phyloP scores from a whole-genome alignment of 2,113 vertebrate species.

The Saimiri boliviensis region DNA sequence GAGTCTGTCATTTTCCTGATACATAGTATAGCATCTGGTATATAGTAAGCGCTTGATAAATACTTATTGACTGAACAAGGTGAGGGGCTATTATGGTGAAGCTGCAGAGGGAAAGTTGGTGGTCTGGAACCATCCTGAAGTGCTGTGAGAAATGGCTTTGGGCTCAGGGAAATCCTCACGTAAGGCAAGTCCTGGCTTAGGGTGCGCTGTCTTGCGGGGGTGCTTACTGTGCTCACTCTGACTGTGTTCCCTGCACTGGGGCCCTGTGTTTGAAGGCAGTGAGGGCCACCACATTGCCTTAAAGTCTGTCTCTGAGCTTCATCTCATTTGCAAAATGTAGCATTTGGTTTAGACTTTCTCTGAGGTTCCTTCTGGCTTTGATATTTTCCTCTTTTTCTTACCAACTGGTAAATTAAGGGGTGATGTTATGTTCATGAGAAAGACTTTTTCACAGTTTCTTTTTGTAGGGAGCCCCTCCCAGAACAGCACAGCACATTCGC shows the following conservation, averaged over 20 bases:
- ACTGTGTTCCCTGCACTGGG: neutral
- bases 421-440: neutral
- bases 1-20: neutral
- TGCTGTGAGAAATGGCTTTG: neutral
- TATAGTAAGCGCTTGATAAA: constrained; percentile 3
- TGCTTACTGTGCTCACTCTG: no score
- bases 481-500: neutral
- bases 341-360: neutral
- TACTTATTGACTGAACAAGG: neutral
- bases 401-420: neutral
- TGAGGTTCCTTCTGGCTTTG: neutral
- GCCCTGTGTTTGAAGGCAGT: neutral
- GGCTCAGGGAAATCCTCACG: neutral
- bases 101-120: neutral
- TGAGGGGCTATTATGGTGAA: neutral
- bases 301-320: neutral
- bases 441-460: neutral
- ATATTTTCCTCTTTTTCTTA: neutral
- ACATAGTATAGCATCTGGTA: neutral
- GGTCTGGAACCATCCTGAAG: neutral
- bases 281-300: neutral
- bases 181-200: neutral
- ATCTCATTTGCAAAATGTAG: neutral
- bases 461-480: neutral
- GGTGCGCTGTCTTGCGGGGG: neutral